Percentiles rank a stretch among this genome's conserved stretches.
phyloP scores from a whole-genome alignment of 2,888 invertebrate species.

The Oegoconia quadripuncta region DNA sequence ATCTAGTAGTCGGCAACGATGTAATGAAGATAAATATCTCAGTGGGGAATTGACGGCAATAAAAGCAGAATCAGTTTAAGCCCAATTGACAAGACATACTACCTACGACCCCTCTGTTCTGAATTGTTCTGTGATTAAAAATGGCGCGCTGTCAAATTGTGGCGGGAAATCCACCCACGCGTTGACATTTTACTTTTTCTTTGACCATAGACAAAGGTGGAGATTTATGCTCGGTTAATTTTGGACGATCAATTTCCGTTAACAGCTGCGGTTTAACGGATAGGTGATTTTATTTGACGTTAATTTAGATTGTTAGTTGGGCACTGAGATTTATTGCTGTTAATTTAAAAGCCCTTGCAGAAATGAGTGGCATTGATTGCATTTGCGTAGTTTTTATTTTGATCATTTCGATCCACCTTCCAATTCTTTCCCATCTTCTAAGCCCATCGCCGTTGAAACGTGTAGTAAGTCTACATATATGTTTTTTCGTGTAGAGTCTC shows the following conservation, averaged over 20 bases:
- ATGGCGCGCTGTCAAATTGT: slow-evolving; percentile 27
- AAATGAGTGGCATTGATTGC: no score
- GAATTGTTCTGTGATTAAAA: slow-evolving; percentile 40
- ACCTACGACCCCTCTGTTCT: slow-evolving; percentile 34
- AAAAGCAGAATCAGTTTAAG: slow-evolving; percentile 73
- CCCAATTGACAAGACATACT: slow-evolving; percentile 70
- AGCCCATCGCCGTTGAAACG: no score
- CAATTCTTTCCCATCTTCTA: no score
- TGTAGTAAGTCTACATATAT: no score
- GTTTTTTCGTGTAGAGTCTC: no score
- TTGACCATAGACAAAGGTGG: slow-evolving; percentile 34
- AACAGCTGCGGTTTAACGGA: slow-evolving; percentile 44
- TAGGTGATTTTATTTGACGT: slow-evolving; percentile 26
- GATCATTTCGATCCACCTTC: no score
- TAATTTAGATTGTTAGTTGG: slow-evolving; percentile 37
- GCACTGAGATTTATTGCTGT: slow-evolving; percentile 39
- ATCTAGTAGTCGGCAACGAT: slow-evolving; percentile 59
- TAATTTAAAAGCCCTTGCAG: slow-evolving; percentile 15
- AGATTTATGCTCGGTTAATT: slow-evolving; percentile 15
- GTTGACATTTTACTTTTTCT: slow-evolving; percentile 40
- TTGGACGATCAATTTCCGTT: slow-evolving; percentile 17
- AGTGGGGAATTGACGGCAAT: slow-evolving; percentile 58
- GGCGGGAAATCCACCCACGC: slow-evolving; percentile 50
- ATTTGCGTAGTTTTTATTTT: no score
- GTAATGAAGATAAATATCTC: slow-evolving; percentile 76